These are phyloP conservation scores for Psix sp. DNA, from an alignment of 1,140 invertebrate genomes.

Conservation along the genomic window DNA sequence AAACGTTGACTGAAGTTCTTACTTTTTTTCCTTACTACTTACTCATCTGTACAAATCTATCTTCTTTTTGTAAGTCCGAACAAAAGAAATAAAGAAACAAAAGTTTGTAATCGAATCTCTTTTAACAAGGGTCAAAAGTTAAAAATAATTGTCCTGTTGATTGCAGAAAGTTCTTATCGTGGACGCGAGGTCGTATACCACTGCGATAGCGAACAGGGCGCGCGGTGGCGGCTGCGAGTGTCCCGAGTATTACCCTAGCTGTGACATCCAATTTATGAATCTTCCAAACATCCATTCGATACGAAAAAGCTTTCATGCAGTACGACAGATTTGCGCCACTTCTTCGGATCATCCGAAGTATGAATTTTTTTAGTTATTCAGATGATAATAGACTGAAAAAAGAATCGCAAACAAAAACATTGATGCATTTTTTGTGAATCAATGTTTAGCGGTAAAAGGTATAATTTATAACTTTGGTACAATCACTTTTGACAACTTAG, in stretches of 20 bases:
- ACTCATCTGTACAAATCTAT: no score
- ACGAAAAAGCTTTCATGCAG: conserved; percentile 88
- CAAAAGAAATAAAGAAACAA: no score
- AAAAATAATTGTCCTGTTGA: conserved; percentile 1
- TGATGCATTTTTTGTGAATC: no score
- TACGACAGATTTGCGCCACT: conserved; percentile 85
- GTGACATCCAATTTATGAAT: conserved; percentile 98
- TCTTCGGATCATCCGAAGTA: conserved; percentile 87
- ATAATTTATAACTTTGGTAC: no score
- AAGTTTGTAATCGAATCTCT: neutral
- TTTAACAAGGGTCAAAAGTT: no score
- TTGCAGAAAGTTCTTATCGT: conserved; percentile 93
- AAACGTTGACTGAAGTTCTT: no score
- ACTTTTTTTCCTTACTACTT: no score
- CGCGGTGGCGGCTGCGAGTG: conserved; percentile 97
- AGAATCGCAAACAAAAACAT: no score
- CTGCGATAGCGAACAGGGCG: conserved; percentile 95
- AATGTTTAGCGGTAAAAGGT: no score
- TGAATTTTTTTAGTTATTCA: neutral
- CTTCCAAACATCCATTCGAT: conserved; percentile 97
- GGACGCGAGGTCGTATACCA: conserved; percentile 96
- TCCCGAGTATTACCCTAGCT: conserved; percentile 94
- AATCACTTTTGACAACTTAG: no score
- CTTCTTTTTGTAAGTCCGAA: no score
- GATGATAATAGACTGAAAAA: no score